Evolutionary conservation across 2,113 vertebrate species (phyloP).

Genomic region (Sisor rabdophorus): DNA sequence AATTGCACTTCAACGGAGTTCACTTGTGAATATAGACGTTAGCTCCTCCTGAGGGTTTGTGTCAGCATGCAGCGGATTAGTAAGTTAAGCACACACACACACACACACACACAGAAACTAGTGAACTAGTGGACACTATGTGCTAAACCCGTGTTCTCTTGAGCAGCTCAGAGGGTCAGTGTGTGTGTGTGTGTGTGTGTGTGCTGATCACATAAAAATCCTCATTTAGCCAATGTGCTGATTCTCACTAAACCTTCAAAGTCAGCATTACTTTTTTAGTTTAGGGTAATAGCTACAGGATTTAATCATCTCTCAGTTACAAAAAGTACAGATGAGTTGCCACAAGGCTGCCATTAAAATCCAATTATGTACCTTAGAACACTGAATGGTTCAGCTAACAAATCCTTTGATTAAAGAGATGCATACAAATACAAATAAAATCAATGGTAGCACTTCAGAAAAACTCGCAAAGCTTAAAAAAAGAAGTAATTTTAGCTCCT

Average conservation of each 20-base stretch:
- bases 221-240: background rate
- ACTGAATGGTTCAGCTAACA: background rate
- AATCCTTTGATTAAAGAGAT: background rate
- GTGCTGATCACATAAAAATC: conserved; percentile 17
- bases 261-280: background rate
- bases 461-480: background rate
- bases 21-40: background rate
- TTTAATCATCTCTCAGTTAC: background rate
- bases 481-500: background rate
- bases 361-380: background rate
- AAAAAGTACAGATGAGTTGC: background rate
- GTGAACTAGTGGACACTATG: conserved; percentile 16
- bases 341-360: background rate
- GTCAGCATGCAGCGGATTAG: conserved; percentile 20
- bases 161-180: conserved; percentile 7
- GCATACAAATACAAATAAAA: background rate
- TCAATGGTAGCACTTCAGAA: background rate
- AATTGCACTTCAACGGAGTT: background rate
- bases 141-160: background rate
- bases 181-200: conserved; percentile 13
- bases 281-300: background rate
- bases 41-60: background rate
- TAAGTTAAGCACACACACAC: conserved; percentile 15
- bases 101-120: conserved; percentile 24
- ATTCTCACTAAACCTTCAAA: background rate